Evolutionary conservation across 2,797 vertebrate species (phyloP).

Genomic region (Podarcis siculus): DNA sequence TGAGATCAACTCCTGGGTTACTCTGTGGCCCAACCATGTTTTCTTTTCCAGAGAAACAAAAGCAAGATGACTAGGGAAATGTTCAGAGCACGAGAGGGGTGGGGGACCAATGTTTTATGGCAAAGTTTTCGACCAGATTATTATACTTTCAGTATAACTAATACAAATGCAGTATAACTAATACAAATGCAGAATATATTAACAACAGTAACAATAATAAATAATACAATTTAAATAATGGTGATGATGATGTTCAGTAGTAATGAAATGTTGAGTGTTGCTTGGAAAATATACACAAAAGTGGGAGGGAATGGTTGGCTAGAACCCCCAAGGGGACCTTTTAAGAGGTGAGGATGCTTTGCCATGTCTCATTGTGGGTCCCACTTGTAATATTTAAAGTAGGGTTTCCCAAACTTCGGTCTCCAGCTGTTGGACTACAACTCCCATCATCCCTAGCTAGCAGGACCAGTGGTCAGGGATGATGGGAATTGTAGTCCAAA

Average conservation of each 20-base stretch:
- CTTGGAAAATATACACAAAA: background rate
- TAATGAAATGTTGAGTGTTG: background rate
- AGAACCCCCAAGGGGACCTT: background rate
- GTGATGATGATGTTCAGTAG: background rate
- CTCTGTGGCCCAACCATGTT: no score
- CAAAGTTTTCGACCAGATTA: background rate
- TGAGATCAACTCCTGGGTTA: no score
- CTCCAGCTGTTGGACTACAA: no score
- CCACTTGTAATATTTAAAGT: background rate
- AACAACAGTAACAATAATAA: no score
- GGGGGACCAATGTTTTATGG: background rate
- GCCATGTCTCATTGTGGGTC: background rate
- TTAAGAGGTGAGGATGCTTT: background rate
- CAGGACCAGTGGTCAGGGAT: no score
- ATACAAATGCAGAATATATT: no score
- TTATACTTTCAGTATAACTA: background rate
- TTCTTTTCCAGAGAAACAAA: no score
- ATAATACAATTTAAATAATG: conserved; percentile 28
- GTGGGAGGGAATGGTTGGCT: background rate
- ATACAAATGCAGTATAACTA: background rate
- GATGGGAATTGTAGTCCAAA: no score
- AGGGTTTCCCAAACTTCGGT: no score
- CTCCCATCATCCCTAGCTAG: no score
- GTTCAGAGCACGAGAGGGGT: background rate
- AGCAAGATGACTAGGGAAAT: no score